A percentile compares a stretch with the other conserved stretches of the same genome.
These are phyloP conservation scores for Polylopha cassiicola DNA, from an alignment of 2,888 invertebrate species.

Conservation along the genomic window DNA sequence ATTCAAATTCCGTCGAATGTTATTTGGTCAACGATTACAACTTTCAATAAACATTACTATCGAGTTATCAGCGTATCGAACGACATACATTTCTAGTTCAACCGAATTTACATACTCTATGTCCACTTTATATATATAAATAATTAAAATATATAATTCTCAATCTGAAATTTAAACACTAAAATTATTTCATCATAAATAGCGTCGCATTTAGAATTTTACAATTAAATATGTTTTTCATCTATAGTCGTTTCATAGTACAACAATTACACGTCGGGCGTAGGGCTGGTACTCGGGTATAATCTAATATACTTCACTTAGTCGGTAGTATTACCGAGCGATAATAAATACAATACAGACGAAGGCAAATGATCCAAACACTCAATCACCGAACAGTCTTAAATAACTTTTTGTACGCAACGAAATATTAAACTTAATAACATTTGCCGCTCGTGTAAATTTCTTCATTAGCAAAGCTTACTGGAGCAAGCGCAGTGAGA, in stretches of 20 bases:
- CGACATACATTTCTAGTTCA: slow-evolving; percentile 65
- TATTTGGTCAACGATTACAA: slow-evolving; percentile 56
- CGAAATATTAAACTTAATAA: slow-evolving; percentile 50
- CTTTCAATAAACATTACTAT: slow-evolving; percentile 47
- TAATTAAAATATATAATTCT: slow-evolving; percentile 47
- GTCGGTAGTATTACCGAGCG: slow-evolving; percentile 37
- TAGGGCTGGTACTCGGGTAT: slow-evolving; percentile 55
- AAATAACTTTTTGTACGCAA: slow-evolving; percentile 73
- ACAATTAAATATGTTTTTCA: slow-evolving; percentile 53
- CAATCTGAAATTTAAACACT: slow-evolving; percentile 70
- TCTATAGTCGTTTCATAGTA: slow-evolving; percentile 47
- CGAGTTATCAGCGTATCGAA: slow-evolving; percentile 47
- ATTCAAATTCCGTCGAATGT: slow-evolving; percentile 54
- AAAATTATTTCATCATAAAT: slow-evolving; percentile 68
- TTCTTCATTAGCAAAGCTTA: slow-evolving; percentile 73
- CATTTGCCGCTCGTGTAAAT: slow-evolving; percentile 49
- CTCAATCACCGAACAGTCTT: slow-evolving; percentile 71
- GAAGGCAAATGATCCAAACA: slow-evolving; percentile 62
- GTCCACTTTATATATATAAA: slow-evolving; percentile 49
- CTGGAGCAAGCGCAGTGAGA: slow-evolving; percentile 71
- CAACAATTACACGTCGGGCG: slow-evolving; percentile 60
- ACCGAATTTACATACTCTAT: slow-evolving; percentile 64
- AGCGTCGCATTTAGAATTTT: slow-evolving; percentile 67
- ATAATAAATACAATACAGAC: slow-evolving; percentile 58
- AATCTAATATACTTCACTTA: slow-evolving; percentile 46